Evolutionary conservation across 1,140 invertebrate species (phyloP).

Genomic region (Amyelois transitella): DNA sequence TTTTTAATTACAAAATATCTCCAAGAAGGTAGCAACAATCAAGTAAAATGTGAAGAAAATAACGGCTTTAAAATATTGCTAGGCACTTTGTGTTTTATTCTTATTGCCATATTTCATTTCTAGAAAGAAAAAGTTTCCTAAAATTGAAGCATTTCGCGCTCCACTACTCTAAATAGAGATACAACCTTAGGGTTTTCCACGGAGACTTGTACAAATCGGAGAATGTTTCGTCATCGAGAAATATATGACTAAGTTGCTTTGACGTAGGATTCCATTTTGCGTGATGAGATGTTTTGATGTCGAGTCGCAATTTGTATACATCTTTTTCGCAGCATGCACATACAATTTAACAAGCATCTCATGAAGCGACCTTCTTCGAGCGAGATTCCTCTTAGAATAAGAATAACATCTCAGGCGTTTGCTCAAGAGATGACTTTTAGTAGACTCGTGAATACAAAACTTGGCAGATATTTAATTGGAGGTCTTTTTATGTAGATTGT

Average conservation of each 20-base stretch:
- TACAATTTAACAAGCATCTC: neutral
- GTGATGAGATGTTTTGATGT: neutral
- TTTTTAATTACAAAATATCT: no score
- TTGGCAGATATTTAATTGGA: no score
- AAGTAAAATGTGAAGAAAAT: neutral
- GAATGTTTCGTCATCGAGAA: neutral
- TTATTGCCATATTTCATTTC: constrained; percentile 1
- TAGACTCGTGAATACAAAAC: no score
- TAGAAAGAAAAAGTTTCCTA: neutral
- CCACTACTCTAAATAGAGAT: constrained; percentile 1
- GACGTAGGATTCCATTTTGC: neutral
- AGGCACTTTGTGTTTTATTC: neutral
- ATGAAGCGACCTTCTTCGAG: neutral
- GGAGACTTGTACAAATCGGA: neutral
- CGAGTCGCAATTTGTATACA: neutral
- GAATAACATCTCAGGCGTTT: neutral
- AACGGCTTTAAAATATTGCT: neutral
- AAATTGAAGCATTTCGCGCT: constrained; percentile 1
- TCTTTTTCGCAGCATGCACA: neutral
- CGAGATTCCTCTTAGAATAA: neutral
- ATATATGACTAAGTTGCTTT: neutral
- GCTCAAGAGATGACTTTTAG: no score
- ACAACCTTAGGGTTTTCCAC: neutral
- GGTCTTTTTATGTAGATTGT: no score
- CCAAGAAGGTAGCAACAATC: neutral